Evolutionary conservation across 2,797 vertebrate species (phyloP).

Genomic region (Calcarius lapponicus): DNA sequence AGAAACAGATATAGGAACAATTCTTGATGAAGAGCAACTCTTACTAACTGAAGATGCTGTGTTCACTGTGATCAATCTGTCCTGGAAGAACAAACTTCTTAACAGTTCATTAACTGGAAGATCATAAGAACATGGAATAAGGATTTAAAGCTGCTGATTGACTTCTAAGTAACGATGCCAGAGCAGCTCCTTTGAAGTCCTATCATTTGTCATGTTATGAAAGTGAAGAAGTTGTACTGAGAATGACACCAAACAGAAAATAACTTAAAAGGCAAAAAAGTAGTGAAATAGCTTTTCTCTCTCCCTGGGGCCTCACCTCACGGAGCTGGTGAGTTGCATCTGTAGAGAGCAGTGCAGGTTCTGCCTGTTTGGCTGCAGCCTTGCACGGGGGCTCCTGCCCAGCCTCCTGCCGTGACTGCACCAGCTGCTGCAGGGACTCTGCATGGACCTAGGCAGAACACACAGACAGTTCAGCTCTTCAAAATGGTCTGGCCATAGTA

Average conservation of each 20-base stretch:
- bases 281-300: neutral
- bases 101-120: neutral
- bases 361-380: slow-evolving; percentile 86
- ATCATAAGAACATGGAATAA: neutral
- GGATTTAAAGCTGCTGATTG: neutral
- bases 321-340: slow-evolving; percentile 84
- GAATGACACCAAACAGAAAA: neutral
- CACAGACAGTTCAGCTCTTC: neutral
- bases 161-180: neutral
- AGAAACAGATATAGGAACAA: neutral
- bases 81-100: neutral
- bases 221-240: neutral
- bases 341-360: slow-evolving; percentile 78
- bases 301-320: slow-evolving; percentile 79
- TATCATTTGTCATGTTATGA: neutral
- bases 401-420: slow-evolving; percentile 81
- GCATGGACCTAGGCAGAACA: slow-evolving; percentile 79
- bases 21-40: neutral
- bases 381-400: slow-evolving; percentile 82
- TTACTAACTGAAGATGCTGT: neutral
- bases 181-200: neutral
- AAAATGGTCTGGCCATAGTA: neutral
- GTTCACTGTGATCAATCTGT: neutral
- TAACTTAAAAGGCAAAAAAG: neutral
- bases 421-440: slow-evolving; percentile 84